phyloP scores from a whole-genome alignment of 1,140 invertebrate species.

The Drosophila varians region DNA sequence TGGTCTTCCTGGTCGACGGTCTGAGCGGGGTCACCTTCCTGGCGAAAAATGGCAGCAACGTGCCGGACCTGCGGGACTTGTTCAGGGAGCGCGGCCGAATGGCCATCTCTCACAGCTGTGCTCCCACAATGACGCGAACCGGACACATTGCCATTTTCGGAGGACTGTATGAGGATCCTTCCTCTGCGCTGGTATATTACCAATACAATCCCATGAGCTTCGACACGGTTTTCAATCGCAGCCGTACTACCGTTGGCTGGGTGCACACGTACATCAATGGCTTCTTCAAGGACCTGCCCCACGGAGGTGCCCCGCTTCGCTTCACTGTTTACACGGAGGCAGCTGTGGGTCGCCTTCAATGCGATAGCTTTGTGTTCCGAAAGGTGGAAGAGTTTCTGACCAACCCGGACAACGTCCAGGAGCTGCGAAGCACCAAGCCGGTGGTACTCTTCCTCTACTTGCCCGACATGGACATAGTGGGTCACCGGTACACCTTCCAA shows the following conservation, averaged over 20 bases:
- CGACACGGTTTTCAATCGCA: slow-evolving; percentile 98
- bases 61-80: slow-evolving; percentile 52
- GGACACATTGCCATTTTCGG: slow-evolving; percentile 98
- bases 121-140: slow-evolving; percentile 97
- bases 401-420: slow-evolving; percentile 73
- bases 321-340: not conserved
- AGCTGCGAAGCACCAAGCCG: slow-evolving; percentile 86
- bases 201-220: slow-evolving; percentile 98
- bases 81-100: slow-evolving; percentile 87
- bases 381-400: slow-evolving; percentile 86
- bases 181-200: slow-evolving; percentile 95
- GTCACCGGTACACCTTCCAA: slow-evolving; percentile 88
- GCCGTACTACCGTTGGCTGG: slow-evolving; percentile 87
- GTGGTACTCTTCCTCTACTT: slow-evolving; percentile 95
- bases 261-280: not conserved
- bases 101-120: slow-evolving; percentile 94
- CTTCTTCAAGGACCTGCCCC: not conserved
- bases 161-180: slow-evolving; percentile 98
- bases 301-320: slow-evolving; percentile 2
- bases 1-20: slow-evolving; percentile 95
- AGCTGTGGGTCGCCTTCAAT: not conserved
- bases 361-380: slow-evolving; percentile 3
- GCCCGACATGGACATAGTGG: slow-evolving; percentile 93
- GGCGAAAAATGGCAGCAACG: slow-evolving; percentile 61
- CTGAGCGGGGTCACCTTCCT: slow-evolving; percentile 92